Evolutionary conservation across 1,140 invertebrate species (phyloP), one percentile per base, ranked within the genome.

Genomic region (Hyles vespertilio): DNA sequence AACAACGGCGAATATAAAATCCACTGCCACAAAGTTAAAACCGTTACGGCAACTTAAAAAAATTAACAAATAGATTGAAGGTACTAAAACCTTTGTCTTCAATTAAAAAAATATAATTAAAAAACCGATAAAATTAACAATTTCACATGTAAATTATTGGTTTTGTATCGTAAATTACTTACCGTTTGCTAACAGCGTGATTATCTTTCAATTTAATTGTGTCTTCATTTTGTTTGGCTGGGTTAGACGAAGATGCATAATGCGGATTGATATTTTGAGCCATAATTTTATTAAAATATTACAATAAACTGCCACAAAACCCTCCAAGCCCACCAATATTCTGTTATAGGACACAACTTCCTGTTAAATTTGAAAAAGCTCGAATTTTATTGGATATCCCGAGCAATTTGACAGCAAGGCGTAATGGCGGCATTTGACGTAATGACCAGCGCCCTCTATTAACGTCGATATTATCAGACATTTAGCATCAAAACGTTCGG

Each of bases 141-240:
- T 33, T 10, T 32, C 5, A n/a, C n/a, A 7, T 9, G 10, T 51
- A 40, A 40, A 40, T 40, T 5, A 40, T 5, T 51, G 32, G 10
- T 33, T 22, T 22, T 22, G 33, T 33, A 10, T 10, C 32, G 33
- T 11, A 48, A 51, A 51, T 63, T 63, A 77, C 89, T 85, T 90
- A 95, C 94, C 95, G 93, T 94, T 95, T 96, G 86, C 93, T 95
- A 57, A 96, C 95, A 79, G 95, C 94, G 89, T 96, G 94, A 91
- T 94, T 95, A 82, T 95, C 94, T 84, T 94, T 94, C 61, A 94
- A 91, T 79, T 92, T 89, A 72, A 92, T 92, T 68, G 92, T 93
- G 74, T 95, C 94, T 74, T 95, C 94, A 72, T 91, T 93, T 54
- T 94, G 93, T 91, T 96, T 95, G 43, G 89, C 89, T 52, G 91